A percentile compares a stretch with the other conserved stretches of the same genome.
These are phyloP conservation scores for Takifugu rubripes DNA, from an alignment of 2,797 vertebrate genomes.

Conservation along the genomic window DNA sequence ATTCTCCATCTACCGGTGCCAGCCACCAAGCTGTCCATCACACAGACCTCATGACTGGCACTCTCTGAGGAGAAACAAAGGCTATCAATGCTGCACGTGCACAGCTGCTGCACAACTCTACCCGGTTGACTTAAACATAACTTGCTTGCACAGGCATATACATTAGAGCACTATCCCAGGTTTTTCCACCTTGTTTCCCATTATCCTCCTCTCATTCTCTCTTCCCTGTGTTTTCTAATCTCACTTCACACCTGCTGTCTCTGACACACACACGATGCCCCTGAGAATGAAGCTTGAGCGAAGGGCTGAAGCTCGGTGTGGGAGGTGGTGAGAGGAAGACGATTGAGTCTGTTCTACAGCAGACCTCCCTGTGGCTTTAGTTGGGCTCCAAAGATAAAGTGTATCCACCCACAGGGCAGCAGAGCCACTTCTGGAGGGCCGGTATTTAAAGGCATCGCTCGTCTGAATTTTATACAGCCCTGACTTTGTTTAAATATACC, in stretches of 20 bases:
- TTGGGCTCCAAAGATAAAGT: conserved; percentile 50
- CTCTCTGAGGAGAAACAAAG: conserved; percentile 60
- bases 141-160: conserved; percentile 45
- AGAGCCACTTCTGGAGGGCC: conserved; percentile 16
- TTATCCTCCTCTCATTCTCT: conserved; percentile 36
- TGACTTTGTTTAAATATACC: not conserved
- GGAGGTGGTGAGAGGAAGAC: conserved; percentile 58
- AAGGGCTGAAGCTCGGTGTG: conserved; percentile 61
- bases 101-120: conserved; percentile 57
- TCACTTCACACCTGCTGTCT: conserved; percentile 75
- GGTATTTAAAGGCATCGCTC: no score
- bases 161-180: conserved; percentile 38
- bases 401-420: conserved; percentile 58
- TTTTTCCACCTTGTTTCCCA: conserved; percentile 40
- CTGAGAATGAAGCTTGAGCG: conserved; percentile 64
- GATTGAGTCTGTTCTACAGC: conserved; percentile 62
- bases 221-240: conserved; percentile 67
- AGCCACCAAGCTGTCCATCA: conserved; percentile 69
- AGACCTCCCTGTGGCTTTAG: conserved; percentile 55
- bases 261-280: conserved; percentile 71
- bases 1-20: conserved; percentile 58
- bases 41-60: conserved; percentile 42
- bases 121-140: conserved; percentile 54
- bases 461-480: conserved; percentile 12
- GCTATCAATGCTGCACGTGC: conserved; percentile 59